A percentile compares a stretch with the other conserved stretches of the same genome.
Conservation (phyloP, 2,888 invertebrate species). For the Isoperla grammatica region DNA sequence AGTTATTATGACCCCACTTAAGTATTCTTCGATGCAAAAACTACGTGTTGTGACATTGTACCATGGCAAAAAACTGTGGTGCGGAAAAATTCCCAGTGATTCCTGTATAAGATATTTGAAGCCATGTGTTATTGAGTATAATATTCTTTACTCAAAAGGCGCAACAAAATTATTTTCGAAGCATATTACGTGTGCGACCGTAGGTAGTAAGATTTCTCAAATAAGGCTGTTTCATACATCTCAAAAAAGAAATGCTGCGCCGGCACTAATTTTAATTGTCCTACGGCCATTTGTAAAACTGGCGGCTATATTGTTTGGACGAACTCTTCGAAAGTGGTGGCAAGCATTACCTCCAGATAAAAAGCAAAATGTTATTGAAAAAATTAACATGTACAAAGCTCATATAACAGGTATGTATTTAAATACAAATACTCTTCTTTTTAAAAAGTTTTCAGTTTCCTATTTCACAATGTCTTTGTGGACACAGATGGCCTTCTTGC, state of each 20-base stretch:
- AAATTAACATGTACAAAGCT: not conserved
- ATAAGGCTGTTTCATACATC: slow-evolving; percentile 10
- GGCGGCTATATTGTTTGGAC: slow-evolving; percentile 15
- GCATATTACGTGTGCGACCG: not conserved
- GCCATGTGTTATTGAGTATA: too few species aligned
- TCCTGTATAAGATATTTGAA: too few species aligned
- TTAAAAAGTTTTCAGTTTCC: too few species aligned
- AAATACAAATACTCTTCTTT: not conserved
- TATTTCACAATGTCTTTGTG: too few species aligned
- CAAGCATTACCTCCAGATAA: slow-evolving; percentile 9
- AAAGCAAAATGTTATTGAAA: slow-evolving; percentile 2
- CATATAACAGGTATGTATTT: not conserved
- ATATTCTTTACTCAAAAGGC: too few species aligned
- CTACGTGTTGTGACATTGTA: too few species aligned
- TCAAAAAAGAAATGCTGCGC: slow-evolving; percentile 8
- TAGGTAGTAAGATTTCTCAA: not conserved
- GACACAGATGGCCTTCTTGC: not conserved
- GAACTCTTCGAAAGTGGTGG: slow-evolving; percentile 19
- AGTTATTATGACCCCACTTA: too few species aligned
- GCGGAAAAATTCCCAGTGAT: too few species aligned
- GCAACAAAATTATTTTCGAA: too few species aligned
- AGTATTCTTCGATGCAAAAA: too few species aligned
- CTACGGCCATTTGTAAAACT: slow-evolving; percentile 14
- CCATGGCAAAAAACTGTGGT: too few species aligned
- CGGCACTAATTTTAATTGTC: slow-evolving; percentile 6